Evolutionary conservation across 2,888 invertebrate genomes (phyloP).

Genomic region (Eumerus sabulonum): DNA sequence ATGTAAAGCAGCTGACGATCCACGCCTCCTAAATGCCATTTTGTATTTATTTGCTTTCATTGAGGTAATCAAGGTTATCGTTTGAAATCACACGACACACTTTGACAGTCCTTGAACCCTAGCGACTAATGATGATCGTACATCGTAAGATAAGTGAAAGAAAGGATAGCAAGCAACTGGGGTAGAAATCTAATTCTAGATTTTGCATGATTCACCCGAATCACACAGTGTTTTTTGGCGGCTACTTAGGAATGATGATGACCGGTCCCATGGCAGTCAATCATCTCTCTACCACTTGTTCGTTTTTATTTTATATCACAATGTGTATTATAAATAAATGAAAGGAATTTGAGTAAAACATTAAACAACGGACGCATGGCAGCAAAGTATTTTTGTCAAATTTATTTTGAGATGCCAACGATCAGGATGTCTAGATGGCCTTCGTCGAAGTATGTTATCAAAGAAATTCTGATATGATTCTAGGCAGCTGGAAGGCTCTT

Average conservation of each 20-base stretch:
- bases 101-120: constrained; percentile 58
- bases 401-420: constrained; percentile 33
- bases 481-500: background rate
- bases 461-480: constrained; percentile 6
- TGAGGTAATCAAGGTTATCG: constrained; percentile 41
- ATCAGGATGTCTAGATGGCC: constrained; percentile 41
- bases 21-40: constrained; percentile 2
- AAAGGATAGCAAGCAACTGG: constrained; percentile 11
- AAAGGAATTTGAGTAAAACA: constrained; percentile 35
- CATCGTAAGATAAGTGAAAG: constrained; percentile 26
- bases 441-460: constrained; percentile 55
- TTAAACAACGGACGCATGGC: constrained; percentile 30
- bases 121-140: no score
- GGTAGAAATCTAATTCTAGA: constrained; percentile 59
- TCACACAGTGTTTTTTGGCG: constrained; percentile 59
- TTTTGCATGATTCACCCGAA: constrained; percentile 60
- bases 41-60: constrained; percentile 13
- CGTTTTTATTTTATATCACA: constrained; percentile 18
- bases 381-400: constrained; percentile 52
- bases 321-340: constrained; percentile 55
- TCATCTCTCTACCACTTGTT: constrained; percentile 40
- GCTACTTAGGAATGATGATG: constrained; percentile 57
- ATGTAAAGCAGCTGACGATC: constrained; percentile 58
- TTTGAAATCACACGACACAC: constrained; percentile 52
- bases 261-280: constrained; percentile 53